These are phyloP conservation scores for Melitaea cinxia DNA, from an alignment of 1,140 invertebrate species.

Conservation along the genomic window DNA sequence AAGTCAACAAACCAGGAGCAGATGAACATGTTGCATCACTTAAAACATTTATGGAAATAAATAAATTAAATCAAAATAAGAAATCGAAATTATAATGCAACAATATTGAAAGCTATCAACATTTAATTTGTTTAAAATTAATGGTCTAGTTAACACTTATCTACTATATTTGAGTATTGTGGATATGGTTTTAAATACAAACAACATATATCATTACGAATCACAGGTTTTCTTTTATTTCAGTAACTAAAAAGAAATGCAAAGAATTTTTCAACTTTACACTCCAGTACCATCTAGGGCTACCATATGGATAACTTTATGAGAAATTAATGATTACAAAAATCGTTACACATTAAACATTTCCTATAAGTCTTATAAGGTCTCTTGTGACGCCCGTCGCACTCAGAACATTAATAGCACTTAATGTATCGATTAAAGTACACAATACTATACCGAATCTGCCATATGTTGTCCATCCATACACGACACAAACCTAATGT, in stretches of 20 bases:
- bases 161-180: background rate
- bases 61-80: constrained; percentile 40
- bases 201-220: constrained; percentile 61
- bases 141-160: background rate
- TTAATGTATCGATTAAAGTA: constrained; percentile 58
- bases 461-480: constrained; percentile 49
- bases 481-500: constrained; percentile 32
- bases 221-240: constrained; percentile 77
- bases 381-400: constrained; percentile 62
- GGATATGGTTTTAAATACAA: constrained; percentile 28
- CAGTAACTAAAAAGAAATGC: constrained; percentile 80
- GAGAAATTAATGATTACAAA: constrained; percentile 79
- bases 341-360: constrained; percentile 79
- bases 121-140: background rate
- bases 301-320: constrained; percentile 76
- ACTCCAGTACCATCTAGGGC: constrained; percentile 76
- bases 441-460: constrained; percentile 56
- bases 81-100: constrained; percentile 52
- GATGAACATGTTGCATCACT: constrained; percentile 49
- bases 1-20: constrained; percentile 55
- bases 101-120: background rate
- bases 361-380: constrained; percentile 80
- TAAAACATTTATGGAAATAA: constrained; percentile 53
- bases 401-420: constrained; percentile 70
- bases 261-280: constrained; percentile 76